Evolutionary conservation across 2,797 vertebrate species (phyloP).

Genomic region (Pseudotriccus pelzelni): DNA sequence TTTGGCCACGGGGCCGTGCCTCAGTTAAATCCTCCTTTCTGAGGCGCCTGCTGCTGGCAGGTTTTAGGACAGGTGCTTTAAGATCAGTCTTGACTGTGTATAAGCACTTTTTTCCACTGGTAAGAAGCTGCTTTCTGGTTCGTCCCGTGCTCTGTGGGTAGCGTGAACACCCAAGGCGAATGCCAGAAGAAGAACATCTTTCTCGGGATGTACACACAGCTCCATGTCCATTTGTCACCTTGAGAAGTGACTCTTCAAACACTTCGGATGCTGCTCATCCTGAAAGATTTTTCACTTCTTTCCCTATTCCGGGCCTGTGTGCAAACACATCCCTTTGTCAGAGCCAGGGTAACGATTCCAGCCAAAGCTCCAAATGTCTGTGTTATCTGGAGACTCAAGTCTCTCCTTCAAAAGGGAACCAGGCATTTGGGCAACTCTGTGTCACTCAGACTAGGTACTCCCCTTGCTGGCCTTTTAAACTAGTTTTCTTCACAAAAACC

Average conservation of each 20-base stretch:
- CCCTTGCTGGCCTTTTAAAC: background rate
- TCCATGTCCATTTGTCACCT: background rate
- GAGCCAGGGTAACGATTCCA: background rate
- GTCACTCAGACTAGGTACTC: background rate
- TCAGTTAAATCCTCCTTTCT: background rate
- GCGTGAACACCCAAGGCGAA: background rate
- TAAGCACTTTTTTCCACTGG: background rate
- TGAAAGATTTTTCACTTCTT: background rate
- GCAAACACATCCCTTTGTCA: background rate
- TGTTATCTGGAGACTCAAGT: background rate
- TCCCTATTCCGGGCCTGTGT: background rate
- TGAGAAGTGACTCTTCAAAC: background rate
- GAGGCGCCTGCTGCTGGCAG: background rate
- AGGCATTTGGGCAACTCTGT: background rate
- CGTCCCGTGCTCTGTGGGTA: background rate
- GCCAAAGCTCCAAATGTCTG: background rate
- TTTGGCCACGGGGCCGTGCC: background rate
- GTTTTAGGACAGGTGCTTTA: background rate
- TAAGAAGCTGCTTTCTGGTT: background rate
- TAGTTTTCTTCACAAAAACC: background rate
- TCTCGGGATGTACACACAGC: background rate
- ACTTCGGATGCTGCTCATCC: background rate
- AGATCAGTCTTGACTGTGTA: background rate
- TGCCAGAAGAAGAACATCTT: background rate
- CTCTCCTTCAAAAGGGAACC: background rate